Conservation (phyloP, 2,797 vertebrate species). For the Euphonia xanthogaster region DNA sequence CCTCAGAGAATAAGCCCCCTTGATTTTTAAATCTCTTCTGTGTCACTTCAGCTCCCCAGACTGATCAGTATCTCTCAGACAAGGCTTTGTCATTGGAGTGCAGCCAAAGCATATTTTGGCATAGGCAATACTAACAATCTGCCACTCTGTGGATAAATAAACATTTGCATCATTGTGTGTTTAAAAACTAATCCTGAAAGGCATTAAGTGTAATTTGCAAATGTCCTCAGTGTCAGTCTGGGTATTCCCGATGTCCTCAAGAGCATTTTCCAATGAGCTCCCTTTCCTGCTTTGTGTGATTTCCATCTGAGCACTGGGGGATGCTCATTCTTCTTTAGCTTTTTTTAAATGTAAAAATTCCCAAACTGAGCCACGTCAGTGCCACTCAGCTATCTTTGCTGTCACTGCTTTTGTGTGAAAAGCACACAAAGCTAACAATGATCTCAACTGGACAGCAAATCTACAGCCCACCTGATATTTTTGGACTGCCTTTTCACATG, state of each 20-base stretch:
- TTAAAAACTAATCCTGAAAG: constrained; percentile 60
- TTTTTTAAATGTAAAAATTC: neutral
- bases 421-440: neutral
- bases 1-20: neutral
- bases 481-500: neutral
- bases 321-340: neutral
- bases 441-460: neutral
- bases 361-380: neutral
- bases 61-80: constrained; percentile 52
- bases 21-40: constrained; percentile 44
- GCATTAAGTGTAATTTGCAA: constrained; percentile 29
- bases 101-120: constrained; percentile 32
- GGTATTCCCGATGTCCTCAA: neutral
- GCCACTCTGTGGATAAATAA: constrained; percentile 18
- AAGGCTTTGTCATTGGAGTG: constrained; percentile 34
- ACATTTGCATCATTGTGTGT: constrained; percentile 30
- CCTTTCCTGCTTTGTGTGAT: neutral
- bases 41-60: constrained; percentile 35
- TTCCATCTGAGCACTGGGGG: neutral
- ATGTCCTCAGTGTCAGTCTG: neutral
- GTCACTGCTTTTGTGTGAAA: neutral
- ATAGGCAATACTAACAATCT: constrained; percentile 7
- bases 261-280: neutral
- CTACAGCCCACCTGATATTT: neutral
- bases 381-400: neutral